Evolutionary conservation across 1,140 invertebrate genomes (phyloP).

Genomic region (Zaprionus lachaisei): DNA sequence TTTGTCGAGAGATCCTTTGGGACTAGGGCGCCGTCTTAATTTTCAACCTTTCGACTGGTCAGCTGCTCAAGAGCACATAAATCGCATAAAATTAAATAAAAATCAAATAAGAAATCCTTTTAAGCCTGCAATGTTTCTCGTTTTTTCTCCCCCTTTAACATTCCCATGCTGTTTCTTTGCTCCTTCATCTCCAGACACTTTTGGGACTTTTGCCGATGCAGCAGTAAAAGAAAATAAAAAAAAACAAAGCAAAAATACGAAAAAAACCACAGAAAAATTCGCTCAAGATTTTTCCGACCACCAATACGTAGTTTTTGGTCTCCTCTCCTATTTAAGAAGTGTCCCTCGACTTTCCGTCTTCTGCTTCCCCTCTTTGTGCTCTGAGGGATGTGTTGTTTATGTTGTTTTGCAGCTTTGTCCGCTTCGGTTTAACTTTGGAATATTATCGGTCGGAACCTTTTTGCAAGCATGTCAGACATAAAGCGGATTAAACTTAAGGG

Average conservation of each 20-base stretch:
- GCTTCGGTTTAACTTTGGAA: constrained; percentile 49
- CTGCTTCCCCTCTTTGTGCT: background rate
- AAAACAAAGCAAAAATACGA: background rate
- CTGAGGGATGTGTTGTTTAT: constrained; percentile 20
- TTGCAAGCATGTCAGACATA: constrained; percentile 39
- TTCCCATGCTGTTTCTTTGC: background rate
- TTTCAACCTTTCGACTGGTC: constrained; percentile 10
- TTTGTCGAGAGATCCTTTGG: background rate
- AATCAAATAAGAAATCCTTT: constrained; percentile 65
- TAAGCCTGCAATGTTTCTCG: constrained; percentile 34
- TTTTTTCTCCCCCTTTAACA: background rate
- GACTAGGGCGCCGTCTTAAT: background rate
- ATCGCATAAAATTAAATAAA: constrained; percentile 68
- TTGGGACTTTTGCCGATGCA: constrained; percentile 48
- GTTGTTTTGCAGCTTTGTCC: constrained; percentile 51
- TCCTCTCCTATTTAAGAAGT: background rate
- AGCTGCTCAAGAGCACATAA: constrained; percentile 28
- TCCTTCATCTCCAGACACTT: constrained; percentile 25
- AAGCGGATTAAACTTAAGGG: constrained; percentile 48
- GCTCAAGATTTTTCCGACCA: constrained; percentile 47
- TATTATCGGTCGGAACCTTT: constrained; percentile 50
- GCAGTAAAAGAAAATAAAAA: constrained; percentile 16
- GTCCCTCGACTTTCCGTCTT: constrained; percentile 2
- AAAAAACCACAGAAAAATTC: constrained; percentile 51
- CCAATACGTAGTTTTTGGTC: constrained; percentile 7